Base-by-base conservation (phyloP, 2,888 invertebrate species). In the Cephus spinipes region DNA sequence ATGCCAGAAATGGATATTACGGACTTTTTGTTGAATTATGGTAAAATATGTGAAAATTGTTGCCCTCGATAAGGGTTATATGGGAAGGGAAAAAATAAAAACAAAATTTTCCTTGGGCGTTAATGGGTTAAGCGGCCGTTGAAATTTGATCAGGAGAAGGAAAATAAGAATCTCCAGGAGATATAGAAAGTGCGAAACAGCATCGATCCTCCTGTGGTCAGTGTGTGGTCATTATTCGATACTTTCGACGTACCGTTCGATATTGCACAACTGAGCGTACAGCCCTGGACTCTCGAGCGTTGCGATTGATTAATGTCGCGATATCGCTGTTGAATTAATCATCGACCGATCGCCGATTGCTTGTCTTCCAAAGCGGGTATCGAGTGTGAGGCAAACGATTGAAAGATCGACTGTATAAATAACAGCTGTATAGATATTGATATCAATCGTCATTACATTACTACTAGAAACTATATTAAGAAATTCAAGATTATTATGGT, bases 171-270 rank as follows among this genome's bases (percentile, higher is more conserved):
- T 55, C 55, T 55, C 55, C 23, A 23, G 2, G 23, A 23, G 23
- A 9, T 23, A 23, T 55, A 55, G 55, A 55, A 55, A 55, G 55
- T 55, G 9, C 55, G 55, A 55, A 23, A 55, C 55, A 55, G 23
- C 55, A 23, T 55, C 55, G 55, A 55, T 55, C 55, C 55, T 23
- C 55, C 55, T 55, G 55, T 23, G 55, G 55, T 55, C 12, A 33
- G 71, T 32, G 71, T 31, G 71, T 33, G 71, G 71, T 71, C 71
- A 71, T 71, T 33, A 71, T 71, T 71, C 71, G 71, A 71, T 71
- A 71, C 71, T 71, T 71, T 71, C 71, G 71, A 71, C 71, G 71
- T 31, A 31, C 15, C 71, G 71, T 33, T 71, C 71, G 71, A 32
- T 71, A 31, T 71, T 71, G 31, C 71, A 32, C 71, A 71, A 71